Percentiles rank a stretch among this genome's conserved stretches.
phyloP scores from a whole-genome alignment of 2,113 vertebrate genomes.

The Hipposideros armiger region DNA sequence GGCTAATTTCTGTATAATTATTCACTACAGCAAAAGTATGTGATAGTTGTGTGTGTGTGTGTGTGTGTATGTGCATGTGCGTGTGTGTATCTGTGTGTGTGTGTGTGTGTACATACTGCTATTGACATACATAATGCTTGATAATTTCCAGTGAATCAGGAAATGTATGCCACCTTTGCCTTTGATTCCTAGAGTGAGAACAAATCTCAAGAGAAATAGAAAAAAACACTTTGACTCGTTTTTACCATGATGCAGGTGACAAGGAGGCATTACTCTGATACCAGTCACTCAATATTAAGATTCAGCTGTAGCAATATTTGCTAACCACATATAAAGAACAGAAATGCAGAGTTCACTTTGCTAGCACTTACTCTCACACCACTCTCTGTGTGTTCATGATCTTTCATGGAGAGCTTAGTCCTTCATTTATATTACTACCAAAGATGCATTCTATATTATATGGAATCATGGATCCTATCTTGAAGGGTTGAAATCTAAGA shows the following conservation, averaged over 20 bases:
- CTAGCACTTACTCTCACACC: not conserved
- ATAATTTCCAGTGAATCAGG: not conserved
- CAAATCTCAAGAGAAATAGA: not conserved
- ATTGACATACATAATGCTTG: not conserved
- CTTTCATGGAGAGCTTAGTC: not conserved
- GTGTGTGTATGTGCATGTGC: not conserved
- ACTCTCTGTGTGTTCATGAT: not conserved
- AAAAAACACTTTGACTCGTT: not conserved
- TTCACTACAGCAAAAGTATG: not conserved
- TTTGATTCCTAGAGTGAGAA: conserved; percentile 27
- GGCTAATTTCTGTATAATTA: not conserved
- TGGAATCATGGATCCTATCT: not conserved
- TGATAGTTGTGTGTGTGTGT: not conserved
- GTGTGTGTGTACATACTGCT: not conserved
- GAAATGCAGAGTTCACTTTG: not conserved
- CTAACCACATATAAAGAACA: not conserved
- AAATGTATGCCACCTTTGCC: not conserved
- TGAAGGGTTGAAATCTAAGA: not conserved
- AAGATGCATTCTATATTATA: conserved; percentile 15
- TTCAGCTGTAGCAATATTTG: not conserved
- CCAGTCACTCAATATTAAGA: not conserved
- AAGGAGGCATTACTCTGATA: not conserved
- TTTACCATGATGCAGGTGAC: not conserved
- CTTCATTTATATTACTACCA: not conserved
- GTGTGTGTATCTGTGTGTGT: not conserved